These are phyloP conservation scores for Phengaris arion DNA, from an alignment of 2,888 invertebrate genomes.

Conservation along the genomic window DNA sequence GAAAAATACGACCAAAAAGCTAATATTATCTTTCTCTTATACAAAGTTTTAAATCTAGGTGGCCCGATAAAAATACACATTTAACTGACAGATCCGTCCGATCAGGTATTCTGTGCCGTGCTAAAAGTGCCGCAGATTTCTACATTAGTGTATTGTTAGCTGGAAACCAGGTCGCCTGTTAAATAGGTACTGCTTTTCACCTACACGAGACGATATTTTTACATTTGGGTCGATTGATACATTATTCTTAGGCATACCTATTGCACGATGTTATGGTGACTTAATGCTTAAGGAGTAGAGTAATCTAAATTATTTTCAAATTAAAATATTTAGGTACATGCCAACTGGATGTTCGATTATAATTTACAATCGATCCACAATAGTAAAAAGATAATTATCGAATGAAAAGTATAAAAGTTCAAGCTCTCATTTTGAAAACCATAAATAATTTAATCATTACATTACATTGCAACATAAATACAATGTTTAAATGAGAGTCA, in stretches of 20 bases:
- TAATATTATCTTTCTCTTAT: background rate
- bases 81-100: slow-evolving; percentile 44
- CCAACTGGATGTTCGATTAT: too few species aligned
- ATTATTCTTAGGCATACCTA: slow-evolving; percentile 27
- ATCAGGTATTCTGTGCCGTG: slow-evolving; percentile 44
- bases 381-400: too few species aligned
- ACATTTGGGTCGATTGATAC: slow-evolving; percentile 44
- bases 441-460: too few species aligned
- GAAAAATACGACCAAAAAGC: background rate
- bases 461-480: too few species aligned
- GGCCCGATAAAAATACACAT: slow-evolving; percentile 45
- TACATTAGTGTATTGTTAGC: slow-evolving; percentile 45
- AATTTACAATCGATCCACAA: too few species aligned
- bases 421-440: too few species aligned
- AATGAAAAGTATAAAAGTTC: too few species aligned
- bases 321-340: too few species aligned
- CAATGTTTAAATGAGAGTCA: too few species aligned
- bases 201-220: slow-evolving; percentile 44
- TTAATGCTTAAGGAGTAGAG: too few species aligned
- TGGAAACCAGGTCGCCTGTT: slow-evolving; percentile 53
- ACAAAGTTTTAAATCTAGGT: slow-evolving; percentile 39
- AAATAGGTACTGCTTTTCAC: slow-evolving; percentile 44
- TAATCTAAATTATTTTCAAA: too few species aligned
- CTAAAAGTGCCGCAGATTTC: slow-evolving; percentile 53
- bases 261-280: background rate